Evolutionary conservation across 2,888 invertebrate genomes (phyloP).

Genomic region (Hirtodrosophila cameraria): DNA sequence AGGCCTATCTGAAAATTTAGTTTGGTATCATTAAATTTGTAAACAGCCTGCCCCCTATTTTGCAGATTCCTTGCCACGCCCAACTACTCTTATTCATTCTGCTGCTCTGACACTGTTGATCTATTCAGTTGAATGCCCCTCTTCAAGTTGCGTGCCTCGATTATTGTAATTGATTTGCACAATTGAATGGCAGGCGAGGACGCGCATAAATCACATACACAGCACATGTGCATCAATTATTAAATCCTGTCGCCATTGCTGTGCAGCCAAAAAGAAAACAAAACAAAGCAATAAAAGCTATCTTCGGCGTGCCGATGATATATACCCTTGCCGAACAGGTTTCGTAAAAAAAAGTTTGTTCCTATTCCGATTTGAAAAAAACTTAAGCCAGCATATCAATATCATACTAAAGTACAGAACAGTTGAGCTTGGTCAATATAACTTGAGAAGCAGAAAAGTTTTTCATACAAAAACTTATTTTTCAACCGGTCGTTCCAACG

Average conservation of each 20-base stretch:
- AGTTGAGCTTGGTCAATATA: too few species aligned
- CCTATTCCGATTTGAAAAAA: too few species aligned
- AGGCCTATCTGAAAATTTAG: too few species aligned
- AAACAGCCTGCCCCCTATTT: neutral
- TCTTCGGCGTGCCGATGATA: too few species aligned
- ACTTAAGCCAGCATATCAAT: too few species aligned
- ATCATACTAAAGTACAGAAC: too few species aligned
- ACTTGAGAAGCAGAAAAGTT: too few species aligned
- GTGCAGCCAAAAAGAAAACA: constrained; percentile 28
- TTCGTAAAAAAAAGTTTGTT: too few species aligned
- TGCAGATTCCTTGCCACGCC: neutral
- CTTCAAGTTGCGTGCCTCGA: constrained; percentile 65
- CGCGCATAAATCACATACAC: constrained; percentile 66
- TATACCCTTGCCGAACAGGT: too few species aligned
- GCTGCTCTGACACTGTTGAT: constrained; percentile 21
- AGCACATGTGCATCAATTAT: constrained; percentile 67
- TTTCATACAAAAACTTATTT: too few species aligned
- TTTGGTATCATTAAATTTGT: too few species aligned
- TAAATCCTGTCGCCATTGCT: constrained; percentile 40
- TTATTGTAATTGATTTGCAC: constrained; percentile 78
- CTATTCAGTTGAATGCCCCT: constrained; percentile 53
- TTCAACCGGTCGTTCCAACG: too few species aligned
- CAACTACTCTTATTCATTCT: neutral
- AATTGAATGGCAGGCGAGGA: constrained; percentile 74
- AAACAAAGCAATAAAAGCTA: constrained; percentile 12